These are phyloP conservation scores for Uloborus plumipes DNA, from an alignment of 2,888 invertebrate genomes.

Conservation along the genomic window DNA sequence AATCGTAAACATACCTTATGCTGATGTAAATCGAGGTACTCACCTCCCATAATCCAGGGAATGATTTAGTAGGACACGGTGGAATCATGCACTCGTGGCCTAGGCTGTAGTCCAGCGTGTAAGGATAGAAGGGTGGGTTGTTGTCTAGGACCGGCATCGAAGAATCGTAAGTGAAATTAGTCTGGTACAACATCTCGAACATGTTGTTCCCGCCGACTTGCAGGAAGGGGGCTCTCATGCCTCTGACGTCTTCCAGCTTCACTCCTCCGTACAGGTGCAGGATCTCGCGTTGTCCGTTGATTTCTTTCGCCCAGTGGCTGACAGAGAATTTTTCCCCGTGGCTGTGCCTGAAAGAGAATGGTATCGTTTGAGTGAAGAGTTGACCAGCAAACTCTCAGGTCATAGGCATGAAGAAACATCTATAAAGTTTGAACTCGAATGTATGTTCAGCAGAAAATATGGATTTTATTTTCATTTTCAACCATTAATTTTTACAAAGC, in stretches of 20 bases:
- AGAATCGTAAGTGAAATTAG: conserved; percentile 95
- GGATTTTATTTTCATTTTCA: no score
- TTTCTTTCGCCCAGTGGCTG: conserved; percentile 95
- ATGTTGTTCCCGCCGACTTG: conserved; percentile 94
- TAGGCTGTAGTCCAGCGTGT: conserved; percentile 93
- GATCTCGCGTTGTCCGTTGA: conserved; percentile 93
- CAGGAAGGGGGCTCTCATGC: conserved; percentile 95
- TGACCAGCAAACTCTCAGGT: neutral
- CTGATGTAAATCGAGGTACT: neutral
- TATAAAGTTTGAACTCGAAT: neutral
- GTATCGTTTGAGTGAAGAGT: conserved; percentile 8
- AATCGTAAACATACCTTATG: no score
- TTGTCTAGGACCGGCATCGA: conserved; percentile 96
- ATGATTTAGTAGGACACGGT: conserved; percentile 92
- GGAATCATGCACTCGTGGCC: conserved; percentile 98
- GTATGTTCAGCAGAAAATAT: neutral
- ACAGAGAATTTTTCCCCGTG: conserved; percentile 96
- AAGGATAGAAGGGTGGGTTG: conserved; percentile 94
- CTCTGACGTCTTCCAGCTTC: conserved; percentile 89
- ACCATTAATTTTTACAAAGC: no score
- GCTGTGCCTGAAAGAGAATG: conserved; percentile 79
- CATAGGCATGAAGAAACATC: no score
- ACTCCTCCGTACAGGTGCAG: conserved; percentile 87
- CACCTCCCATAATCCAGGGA: conserved; percentile 76
- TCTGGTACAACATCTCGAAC: conserved; percentile 96